These are phyloP conservation scores for Myotis daubentonii DNA, from an alignment of 2,797 vertebrate species.

Conservation along the genomic window DNA sequence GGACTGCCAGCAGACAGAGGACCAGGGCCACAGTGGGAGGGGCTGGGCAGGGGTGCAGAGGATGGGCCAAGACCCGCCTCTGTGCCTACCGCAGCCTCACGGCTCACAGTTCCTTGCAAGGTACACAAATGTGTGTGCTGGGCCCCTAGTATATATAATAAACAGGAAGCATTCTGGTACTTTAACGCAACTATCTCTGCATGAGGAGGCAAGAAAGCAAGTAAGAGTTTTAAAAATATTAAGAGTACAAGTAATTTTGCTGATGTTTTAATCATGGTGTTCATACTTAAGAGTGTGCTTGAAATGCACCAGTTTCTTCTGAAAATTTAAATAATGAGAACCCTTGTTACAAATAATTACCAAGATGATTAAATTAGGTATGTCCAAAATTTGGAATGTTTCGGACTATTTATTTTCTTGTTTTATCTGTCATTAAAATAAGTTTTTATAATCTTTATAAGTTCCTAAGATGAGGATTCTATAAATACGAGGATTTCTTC, in stretches of 20 bases:
- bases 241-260: not conserved
- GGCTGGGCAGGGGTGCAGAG: no score
- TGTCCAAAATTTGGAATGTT: not conserved
- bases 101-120: no score
- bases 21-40: no score
- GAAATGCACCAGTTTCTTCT: not conserved
- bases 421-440: not conserved
- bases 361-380: not conserved
- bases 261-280: not conserved
- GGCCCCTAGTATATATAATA: not conserved
- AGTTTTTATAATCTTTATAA: not conserved
- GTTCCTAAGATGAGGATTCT: not conserved
- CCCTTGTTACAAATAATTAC: not conserved
- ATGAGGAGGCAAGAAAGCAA: not conserved
- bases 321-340: not conserved
- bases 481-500: not conserved
- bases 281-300: not conserved
- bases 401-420: not conserved
- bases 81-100: no score
- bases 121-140: no score
- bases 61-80: no score
- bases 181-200: not conserved
- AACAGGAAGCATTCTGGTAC: not conserved
- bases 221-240: not conserved
- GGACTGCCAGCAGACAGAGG: no score